Evolutionary conservation across 2,113 vertebrate genomes (phyloP), one percentile per base, ranked within the genome.

Genomic region (Gopherus flavomarginatus): DNA sequence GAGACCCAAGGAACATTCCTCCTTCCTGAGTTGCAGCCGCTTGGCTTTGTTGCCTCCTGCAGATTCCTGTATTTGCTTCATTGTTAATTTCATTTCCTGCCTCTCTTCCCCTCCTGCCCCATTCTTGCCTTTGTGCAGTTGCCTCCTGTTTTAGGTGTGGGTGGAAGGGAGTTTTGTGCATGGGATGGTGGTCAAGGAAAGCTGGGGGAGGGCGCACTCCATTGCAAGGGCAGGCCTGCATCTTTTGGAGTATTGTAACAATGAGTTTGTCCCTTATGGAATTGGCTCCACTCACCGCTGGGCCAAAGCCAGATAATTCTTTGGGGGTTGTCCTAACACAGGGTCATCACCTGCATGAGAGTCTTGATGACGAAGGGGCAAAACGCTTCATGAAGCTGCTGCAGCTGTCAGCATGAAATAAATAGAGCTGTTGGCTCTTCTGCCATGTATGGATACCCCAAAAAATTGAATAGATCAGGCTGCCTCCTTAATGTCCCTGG

Each of bases 1-100:
- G 72, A 22, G 21, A 47, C 2, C 2, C 79, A 8, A 0, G 44
- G 22, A 17, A 11, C 31, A 57, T 12, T 83, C n/a, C 1, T 0
- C 80, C 88, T 21, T 2, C 86, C 35, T 72, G 19, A 17, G 38
- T 11, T 62, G 42, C 11, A 17, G 27, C 21, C 77, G 26, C 54
- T 91, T 69, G 38, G 13, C 5, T 62, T 84, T 35, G 35, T 47
- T 62, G 49, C 35, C 49, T 62, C 4, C 79, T 83, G 72, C 5
- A 8, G 49, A 1, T 17, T 6, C n/a, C 77, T 77, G 21, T 81
- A 54, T 49, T 85, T 80, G 16, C 49, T 72, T 16, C 5, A 62
- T 19, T 84, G 75, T 22, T 11, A 52, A 4, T 3, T 24, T 44
- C 72, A 44, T 29, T 62, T 65, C 35, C 27, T 1, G 4, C 1